Conservation (phyloP, 2,888 invertebrate genomes). For the Pseudoips prasinana region DNA sequence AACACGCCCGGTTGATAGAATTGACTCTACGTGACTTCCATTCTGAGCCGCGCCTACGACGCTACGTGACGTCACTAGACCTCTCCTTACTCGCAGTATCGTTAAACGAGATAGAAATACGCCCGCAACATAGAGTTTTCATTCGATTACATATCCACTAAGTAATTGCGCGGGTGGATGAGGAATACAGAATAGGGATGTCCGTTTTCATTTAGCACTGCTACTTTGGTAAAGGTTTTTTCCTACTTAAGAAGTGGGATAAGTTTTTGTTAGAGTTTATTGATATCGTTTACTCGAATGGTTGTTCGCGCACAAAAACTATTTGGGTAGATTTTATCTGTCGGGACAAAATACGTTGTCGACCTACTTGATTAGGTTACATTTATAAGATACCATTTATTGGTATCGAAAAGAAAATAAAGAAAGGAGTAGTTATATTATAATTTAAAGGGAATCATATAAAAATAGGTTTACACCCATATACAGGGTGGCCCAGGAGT, state of each 20-base stretch:
- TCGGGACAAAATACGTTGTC: not conserved
- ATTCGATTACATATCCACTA: constrained; percentile 32
- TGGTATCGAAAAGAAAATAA: too few relatives aligned
- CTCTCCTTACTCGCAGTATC: constrained; percentile 24
- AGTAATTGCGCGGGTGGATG: constrained; percentile 25
- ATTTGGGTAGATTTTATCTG: constrained; percentile 4
- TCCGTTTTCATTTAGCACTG: constrained; percentile 9
- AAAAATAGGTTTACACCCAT: too few relatives aligned
- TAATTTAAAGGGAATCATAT: too few relatives aligned
- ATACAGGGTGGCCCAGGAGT: too few relatives aligned
- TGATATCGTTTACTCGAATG: constrained; percentile 4
- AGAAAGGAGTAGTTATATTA: too few relatives aligned
- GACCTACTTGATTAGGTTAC: too few relatives aligned
- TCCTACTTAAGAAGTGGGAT: not conserved
- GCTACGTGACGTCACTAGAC: not conserved
- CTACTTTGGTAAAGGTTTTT: not conserved
- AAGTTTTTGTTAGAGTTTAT: constrained; percentile 8
- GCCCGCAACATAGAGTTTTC: constrained; percentile 25
- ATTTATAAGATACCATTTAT: too few relatives aligned
- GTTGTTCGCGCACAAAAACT: constrained; percentile 3
- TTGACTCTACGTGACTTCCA: constrained; percentile 27
- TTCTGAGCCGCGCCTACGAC: constrained; percentile 20
- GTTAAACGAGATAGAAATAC: constrained; percentile 28
- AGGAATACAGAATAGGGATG: constrained; percentile 18
- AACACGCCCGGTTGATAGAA: constrained; percentile 27